Evolutionary conservation across 2,797 vertebrate species (phyloP), one percentile per base, ranked within the genome.

Genomic region (Toxotes lorentzi): DNA sequence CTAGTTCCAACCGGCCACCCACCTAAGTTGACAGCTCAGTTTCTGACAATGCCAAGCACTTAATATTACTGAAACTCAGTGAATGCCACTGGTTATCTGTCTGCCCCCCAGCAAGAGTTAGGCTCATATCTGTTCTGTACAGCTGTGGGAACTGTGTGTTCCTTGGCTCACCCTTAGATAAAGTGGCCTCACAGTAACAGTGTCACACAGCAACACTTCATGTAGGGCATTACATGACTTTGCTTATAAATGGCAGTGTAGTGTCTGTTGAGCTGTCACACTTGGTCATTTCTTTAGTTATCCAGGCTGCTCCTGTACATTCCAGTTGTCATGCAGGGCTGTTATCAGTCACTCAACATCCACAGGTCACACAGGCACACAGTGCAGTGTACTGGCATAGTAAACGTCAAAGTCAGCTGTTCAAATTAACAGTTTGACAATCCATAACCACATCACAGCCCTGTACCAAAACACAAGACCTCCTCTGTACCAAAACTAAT

Each of bases 11-110:
- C 83, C 80, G 79, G 76, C 85, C 75, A 87, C 68, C 84, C 48
- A 81, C 75, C 80, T 75, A 73, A 86, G 78, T 92, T 91, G 88
- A 86, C 80, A 85, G 72, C 68, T 79, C 45, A 73, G 77, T 75
- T 83, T 70, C 34, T 73, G 60, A 58, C 53, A 64, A 86, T 81
- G 35, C 6, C 4, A 24, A 48, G 24, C 51, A 10, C 24, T 40
- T 40, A 50, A 43, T 80, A 50, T 70, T 9, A 7, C 14, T 54
- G 59, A 80, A 85, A 78, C 59, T 11, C 21, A 35, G 59, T 38
- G 10, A 56, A 35, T 73, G 53, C 58, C 30, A n/a, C 12, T 54
- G 24, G 38, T 79, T 80, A 77, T 86, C 72, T 50, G 19, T 51
- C 10, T 41, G 47, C 13, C 16, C 3, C 61, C 58, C 14, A n/a